Evolutionary conservation across 2,797 vertebrate genomes (phyloP).

Genomic region (Sebastes iracundus): DNA sequence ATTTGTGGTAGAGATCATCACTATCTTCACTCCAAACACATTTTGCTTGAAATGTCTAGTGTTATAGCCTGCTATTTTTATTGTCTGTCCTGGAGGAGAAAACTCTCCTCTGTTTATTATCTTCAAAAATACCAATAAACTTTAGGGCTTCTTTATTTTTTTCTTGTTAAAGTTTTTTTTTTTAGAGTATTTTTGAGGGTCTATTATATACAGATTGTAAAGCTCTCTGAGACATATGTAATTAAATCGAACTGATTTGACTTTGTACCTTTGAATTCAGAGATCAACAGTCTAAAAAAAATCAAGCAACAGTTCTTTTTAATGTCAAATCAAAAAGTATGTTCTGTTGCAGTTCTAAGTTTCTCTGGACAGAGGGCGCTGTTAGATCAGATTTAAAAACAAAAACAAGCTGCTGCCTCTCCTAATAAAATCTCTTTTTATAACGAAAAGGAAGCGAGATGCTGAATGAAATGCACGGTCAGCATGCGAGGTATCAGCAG

Average conservation of each 20-base stretch:
- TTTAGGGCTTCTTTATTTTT: not conserved
- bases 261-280: not conserved
- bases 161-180: not conserved
- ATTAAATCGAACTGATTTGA: not conserved
- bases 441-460: not conserved
- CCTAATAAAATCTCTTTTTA: not conserved
- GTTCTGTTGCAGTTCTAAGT: slow-evolving; percentile 33
- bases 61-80: not conserved
- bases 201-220: not conserved
- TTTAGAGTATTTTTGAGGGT: not conserved
- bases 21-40: not conserved
- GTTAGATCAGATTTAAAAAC: slow-evolving; percentile 42
- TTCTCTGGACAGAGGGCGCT: slow-evolving; percentile 59
- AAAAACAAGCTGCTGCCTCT: not conserved
- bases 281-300: not conserved
- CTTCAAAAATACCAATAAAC: no score
- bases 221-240: not conserved
- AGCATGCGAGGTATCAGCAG: slow-evolving; percentile 14
- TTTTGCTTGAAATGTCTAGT: not conserved
- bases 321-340: not conserved
- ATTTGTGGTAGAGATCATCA: not conserved
- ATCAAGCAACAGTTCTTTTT: not conserved
- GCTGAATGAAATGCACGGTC: slow-evolving; percentile 16
- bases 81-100: not conserved
- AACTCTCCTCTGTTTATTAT: not conserved